Base-by-base conservation (phyloP, 2,113 vertebrate species). In the Peromyscus maniculatus region DNA sequence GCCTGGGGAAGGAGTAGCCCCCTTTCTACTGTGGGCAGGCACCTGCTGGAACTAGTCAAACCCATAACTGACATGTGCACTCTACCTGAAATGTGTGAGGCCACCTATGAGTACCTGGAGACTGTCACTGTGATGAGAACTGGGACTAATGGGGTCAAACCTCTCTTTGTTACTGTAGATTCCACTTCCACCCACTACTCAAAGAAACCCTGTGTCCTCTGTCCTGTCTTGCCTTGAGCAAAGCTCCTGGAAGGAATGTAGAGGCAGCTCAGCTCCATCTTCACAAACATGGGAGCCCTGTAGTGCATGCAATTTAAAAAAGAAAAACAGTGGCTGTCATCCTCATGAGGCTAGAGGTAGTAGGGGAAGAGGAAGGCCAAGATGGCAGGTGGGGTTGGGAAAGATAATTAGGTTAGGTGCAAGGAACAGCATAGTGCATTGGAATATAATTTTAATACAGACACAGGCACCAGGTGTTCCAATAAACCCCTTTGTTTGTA, bases 381-480 rank as follows among this genome's bases (percentile, higher is more conserved):
- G 26, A 15, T 21, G 36, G 83, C 24, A 17, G 78, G 31, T n/a
- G 2, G 74, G 62, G 71, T 15, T 9, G 8, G 83, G 55, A 43
- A 49, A 78, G 82, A 49, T 91, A 96, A 96, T 93, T 26, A 92
- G 90, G 69, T 92, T 92, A 89, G 57, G 57, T n/a, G 22, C 21
- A 43, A 89, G 36, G 67, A 82, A 89, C 57, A 33, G 28, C 3
- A 39, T 5, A 3, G 36, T 26, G 16, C 69, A 33, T 0, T 24
- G 91, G 94, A 87, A 92, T 55, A 84, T 66, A 71, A 79, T 94
- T 89, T 88, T 83, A 91, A 93, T 75, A 84, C 0, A 88, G 88
- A 96, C 5, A 19, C 88, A 39, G 95, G 93, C 86, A 97, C 93
- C 95, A 97, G 97, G 94, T 98, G 92, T 95, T 98, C 74, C 96